Conservation (phyloP, 2,888 invertebrate genomes). For the Bembecia ichneumoniformis region DNA sequence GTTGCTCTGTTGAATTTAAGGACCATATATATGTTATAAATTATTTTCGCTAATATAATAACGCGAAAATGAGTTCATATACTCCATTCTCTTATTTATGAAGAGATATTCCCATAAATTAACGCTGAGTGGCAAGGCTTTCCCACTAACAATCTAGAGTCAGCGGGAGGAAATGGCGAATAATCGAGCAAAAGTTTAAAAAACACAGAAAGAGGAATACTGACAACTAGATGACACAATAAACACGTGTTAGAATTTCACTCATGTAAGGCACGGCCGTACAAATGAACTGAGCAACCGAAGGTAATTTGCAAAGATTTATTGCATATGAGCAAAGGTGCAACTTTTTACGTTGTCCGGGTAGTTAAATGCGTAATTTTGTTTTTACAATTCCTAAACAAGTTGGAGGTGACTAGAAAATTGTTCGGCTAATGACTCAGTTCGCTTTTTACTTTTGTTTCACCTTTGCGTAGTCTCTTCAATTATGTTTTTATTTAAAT, state of each 20-base stretch:
- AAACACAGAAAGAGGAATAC: too few relatives aligned
- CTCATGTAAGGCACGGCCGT: not conserved
- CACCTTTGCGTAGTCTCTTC: not conserved
- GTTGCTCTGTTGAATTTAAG: not conserved
- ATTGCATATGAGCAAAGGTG: constrained; percentile 26
- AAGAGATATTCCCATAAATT: too few relatives aligned
- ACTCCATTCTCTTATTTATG: too few relatives aligned
- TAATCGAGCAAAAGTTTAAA: too few relatives aligned
- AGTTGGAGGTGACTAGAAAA: constrained; percentile 13
- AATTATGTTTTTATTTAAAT: not conserved
- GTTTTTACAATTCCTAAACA: constrained; percentile 22
- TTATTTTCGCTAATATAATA: too few relatives aligned
- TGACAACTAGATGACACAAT: too few relatives aligned
- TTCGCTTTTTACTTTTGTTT: not conserved
- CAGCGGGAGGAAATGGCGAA: too few relatives aligned
- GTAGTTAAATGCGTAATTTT: constrained; percentile 34
- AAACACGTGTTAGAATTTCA: not conserved
- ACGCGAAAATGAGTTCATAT: too few relatives aligned
- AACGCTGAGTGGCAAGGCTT: too few relatives aligned
- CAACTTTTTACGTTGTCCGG: constrained; percentile 21
- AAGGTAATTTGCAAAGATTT: constrained; percentile 17
- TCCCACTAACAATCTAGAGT: too few relatives aligned
- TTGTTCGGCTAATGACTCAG: constrained; percentile 5
- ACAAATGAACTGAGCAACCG: not conserved
- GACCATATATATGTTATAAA: too few relatives aligned